Evolutionary conservation across 2,113 vertebrate species (phyloP).

Genomic region (Thinocorus orbignyianus): DNA sequence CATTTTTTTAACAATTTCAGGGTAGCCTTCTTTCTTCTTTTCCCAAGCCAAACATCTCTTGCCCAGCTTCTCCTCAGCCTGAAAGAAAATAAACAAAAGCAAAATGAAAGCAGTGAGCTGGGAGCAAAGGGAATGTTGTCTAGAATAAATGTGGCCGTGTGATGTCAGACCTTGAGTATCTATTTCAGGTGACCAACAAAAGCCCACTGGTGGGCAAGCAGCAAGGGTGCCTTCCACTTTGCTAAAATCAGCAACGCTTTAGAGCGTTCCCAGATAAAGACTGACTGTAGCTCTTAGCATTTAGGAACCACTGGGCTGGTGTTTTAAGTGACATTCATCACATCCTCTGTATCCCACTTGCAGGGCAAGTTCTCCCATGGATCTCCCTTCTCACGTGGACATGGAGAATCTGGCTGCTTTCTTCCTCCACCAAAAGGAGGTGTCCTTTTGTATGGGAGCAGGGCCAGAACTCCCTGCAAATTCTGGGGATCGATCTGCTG

Average conservation of each 20-base stretch:
- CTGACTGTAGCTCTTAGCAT: neutral
- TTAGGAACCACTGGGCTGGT: neutral
- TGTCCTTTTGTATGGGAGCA: neutral
- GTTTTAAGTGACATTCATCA: neutral
- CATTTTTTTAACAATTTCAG: neutral
- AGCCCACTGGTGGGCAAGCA: neutral
- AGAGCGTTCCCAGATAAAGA: neutral
- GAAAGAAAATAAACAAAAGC: neutral
- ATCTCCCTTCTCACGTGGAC: accelerated
- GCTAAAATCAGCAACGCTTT: neutral
- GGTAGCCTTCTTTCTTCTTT: constrained; percentile 52
- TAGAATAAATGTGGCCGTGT: neutral
- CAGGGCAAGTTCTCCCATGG: neutral
- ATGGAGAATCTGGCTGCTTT: neutral
- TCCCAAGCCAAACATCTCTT: constrained; percentile 66
- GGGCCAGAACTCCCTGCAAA: neutral
- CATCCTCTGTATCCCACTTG: neutral
- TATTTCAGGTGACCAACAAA: neutral
- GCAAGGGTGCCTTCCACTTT: neutral
- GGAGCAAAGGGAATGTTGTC: neutral
- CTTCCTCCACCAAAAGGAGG: neutral
- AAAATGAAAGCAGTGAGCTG: neutral
- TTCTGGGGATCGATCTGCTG: neutral
- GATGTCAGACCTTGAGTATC: neutral
- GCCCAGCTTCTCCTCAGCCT: neutral